phyloP scores from a whole-genome alignment of 1,140 invertebrate genomes.

The Eufriesea mexicana region DNA sequence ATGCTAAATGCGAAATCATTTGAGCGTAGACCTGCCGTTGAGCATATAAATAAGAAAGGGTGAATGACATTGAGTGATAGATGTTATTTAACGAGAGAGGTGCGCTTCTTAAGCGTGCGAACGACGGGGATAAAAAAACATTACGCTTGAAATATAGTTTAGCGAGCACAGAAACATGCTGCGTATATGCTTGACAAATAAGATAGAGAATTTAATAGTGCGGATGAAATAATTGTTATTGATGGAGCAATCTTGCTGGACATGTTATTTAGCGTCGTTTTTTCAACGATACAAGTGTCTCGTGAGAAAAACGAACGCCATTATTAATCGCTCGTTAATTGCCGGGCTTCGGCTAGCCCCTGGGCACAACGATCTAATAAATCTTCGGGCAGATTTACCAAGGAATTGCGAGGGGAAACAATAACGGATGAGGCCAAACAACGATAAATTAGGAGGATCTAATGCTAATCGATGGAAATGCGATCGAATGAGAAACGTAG shows the following conservation, averaged over 20 bases:
- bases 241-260: neutral
- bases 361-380: conserved; percentile 41
- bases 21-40: conserved; percentile 49
- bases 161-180: neutral
- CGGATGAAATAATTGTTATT: conserved; percentile 1
- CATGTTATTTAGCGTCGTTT: neutral
- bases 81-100: conserved; percentile 39
- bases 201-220: conserved; percentile 13
- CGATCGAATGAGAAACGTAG: neutral
- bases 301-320: conserved; percentile 28
- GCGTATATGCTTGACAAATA: neutral
- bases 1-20: conserved; percentile 64
- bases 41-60: conserved; percentile 64
- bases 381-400: conserved; percentile 26
- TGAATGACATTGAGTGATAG: conserved; percentile 56
- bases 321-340: conserved; percentile 30
- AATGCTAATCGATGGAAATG: conserved; percentile 56
- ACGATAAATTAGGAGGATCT: conserved; percentile 46
- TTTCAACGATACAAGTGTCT: conserved; percentile 4
- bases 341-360: neutral
- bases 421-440: conserved; percentile 7
- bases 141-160: neutral
- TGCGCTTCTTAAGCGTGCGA: conserved; percentile 34
- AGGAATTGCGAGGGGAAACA: conserved; percentile 18
- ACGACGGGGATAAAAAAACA: neutral